Percentiles rank a stretch among this genome's conserved stretches.
Evolutionary conservation across 1,140 invertebrate species (phyloP).

Genomic region (Druon quercuslanigerum): DNA sequence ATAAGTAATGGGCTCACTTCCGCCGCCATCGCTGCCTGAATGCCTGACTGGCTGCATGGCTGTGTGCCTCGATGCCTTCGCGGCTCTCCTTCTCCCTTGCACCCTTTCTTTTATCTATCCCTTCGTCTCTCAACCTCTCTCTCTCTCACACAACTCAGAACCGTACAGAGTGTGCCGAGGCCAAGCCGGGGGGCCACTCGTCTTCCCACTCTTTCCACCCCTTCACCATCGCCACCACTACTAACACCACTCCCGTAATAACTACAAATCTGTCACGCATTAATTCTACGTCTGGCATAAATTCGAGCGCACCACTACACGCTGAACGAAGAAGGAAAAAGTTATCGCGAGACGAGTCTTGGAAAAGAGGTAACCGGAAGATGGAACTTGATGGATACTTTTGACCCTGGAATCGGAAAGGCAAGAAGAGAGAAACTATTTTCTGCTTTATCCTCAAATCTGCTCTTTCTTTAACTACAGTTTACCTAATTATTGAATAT

Average conservation of each 20-base stretch:
- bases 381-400: constrained; percentile 27
- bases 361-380: constrained; percentile 38
- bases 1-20: constrained; percentile 73
- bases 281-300: constrained; percentile 75
- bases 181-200: constrained; percentile 60
- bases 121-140: constrained; percentile 32
- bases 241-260: constrained; percentile 62
- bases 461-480: too few relatives aligned
- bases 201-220: constrained; percentile 63
- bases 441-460: too few relatives aligned
- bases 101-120: constrained; percentile 46
- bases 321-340: constrained; percentile 66
- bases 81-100: constrained; percentile 46
- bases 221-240: constrained; percentile 39
- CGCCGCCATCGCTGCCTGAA: constrained; percentile 67
- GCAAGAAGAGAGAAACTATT: neutral
- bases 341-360: constrained; percentile 53
- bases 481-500: too few relatives aligned
- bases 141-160: constrained; percentile 43
- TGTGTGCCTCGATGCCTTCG: constrained; percentile 40
- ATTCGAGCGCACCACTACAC: constrained; percentile 65
- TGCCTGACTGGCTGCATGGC: constrained; percentile 63
- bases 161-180: constrained; percentile 48
- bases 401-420: neutral
- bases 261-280: constrained; percentile 76